A percentile compares a stretch with the other conserved stretches of the same genome.
Conservation (phyloP, 1,140 invertebrate species). For the Drosophila repletoides region DNA sequence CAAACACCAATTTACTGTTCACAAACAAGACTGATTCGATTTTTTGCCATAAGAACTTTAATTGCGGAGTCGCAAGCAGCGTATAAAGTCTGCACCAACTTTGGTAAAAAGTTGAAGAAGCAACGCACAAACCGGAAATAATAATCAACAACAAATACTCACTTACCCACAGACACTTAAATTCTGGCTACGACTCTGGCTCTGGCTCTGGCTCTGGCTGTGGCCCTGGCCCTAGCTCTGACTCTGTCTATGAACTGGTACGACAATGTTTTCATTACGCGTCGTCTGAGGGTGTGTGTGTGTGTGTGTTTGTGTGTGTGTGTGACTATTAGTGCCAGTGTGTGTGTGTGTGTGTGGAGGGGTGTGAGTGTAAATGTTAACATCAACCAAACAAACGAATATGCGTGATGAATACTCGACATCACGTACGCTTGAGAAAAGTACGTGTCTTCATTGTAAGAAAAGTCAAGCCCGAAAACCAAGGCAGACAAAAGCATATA, state of each 20-base stretch:
- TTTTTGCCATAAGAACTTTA: conserved; percentile 45
- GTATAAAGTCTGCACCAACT: conserved; percentile 30
- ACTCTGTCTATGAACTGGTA: conserved; percentile 56
- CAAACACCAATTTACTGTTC: conserved; percentile 9
- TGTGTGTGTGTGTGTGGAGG: background rate
- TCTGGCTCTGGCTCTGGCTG: too few species aligned
- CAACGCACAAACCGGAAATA: conserved; percentile 70
- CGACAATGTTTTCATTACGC: conserved; percentile 72
- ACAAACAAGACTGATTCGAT: conserved; percentile 41
- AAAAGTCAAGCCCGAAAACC: conserved; percentile 44
- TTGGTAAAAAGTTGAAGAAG: conserved; percentile 52
- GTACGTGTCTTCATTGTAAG: conserved; percentile 76
- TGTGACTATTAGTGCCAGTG: background rate
- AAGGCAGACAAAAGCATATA: conserved; percentile 43
- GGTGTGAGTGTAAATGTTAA: conserved; percentile 23
- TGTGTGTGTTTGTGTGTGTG: conserved; percentile 5
- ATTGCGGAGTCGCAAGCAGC: conserved; percentile 35
- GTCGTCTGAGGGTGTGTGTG: background rate
- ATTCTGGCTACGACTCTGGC: conserved; percentile 4
- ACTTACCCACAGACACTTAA: conserved; percentile 31
- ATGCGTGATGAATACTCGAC: conserved; percentile 77
- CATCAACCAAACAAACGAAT: conserved; percentile 63
- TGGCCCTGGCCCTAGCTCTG: conserved; percentile 2
- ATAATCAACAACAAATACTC: conserved; percentile 76
- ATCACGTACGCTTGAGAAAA: conserved; percentile 75